Evolutionary conservation across 2,113 vertebrate genomes (phyloP), one percentile per base, ranked within the genome.

Genomic region (Hippopotamus amphibius): DNA sequence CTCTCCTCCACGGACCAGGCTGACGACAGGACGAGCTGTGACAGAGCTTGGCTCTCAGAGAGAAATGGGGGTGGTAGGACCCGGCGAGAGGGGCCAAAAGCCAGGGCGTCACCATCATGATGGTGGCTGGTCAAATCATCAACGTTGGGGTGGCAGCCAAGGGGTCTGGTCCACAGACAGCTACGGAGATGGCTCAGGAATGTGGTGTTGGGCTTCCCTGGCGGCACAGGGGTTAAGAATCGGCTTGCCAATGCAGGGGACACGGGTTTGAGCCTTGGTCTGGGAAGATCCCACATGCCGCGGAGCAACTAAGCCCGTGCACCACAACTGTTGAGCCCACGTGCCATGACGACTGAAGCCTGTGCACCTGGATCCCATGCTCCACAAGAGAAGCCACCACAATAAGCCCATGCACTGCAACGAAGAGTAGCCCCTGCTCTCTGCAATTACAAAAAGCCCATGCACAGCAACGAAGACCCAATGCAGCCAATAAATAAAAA

Each of bases 231-330:
- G 41, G 69, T 43, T 72, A 24, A 72, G 69, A 43, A 72, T 72
- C 69, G 41, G 22, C 69, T 12, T 26, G 69, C 41, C 41, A 43
- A 14, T 43, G 12, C 41, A 43, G 22, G 41, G 22, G 69, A 72
- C 3, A 1, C 1, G 0, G 41, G 69, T 15, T 72, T 72, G 41
- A 43, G 41, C 41, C 22, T 6, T 0, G 69, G 41, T 26, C 69
- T 22, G 21, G 7, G 69, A 72, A 72, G 41, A 72, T 24, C 7
- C 6, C 41, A 7, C 6, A 12, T 43, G 22, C 69, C 43, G 69
- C 24, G 22, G 69, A 72, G 41, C 69, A 72, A 14, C 41, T 14
- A 26, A 7, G 41, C 26, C 0, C 0, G 43, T 26, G 41, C 12
- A 15, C 69, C 22, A 26, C 22, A 43, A 43, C 41, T 72, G 24